Evolutionary conservation across 2,113 vertebrate species (phyloP), one percentile per base, ranked within the genome.

Genomic region (Ahaetulla prasina): DNA sequence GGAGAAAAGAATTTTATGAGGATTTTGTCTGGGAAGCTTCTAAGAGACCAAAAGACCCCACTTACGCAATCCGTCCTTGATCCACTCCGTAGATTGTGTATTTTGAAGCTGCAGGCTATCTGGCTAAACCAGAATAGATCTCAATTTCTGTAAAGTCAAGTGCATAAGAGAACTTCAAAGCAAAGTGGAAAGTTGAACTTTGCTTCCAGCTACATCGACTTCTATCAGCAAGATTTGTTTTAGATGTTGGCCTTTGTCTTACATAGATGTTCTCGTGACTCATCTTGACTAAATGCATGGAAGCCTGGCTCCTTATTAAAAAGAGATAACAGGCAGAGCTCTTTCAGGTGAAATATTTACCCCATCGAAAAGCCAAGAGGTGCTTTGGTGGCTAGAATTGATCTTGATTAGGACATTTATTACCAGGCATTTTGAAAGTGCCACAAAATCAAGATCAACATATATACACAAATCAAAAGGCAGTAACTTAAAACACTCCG

Each of bases 1-100:
- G 53, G 91, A 89, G 43, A 74, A 92, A 92, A 89, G 52, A 55
- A 85, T 92, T 92, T 92, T 85, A 92, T 60, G 88, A 92, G 68
- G 30, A 57, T 57, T 35, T 43, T 93, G 90, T 55, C 90, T 85
- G 35, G 43, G 30, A 43, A 91, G 92, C 85, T 91, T 93, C 53
- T 55, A 87, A 63, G 89, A 49, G 60, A 27, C 86, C 63, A 39
- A 16, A 11, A 87, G 55, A 43, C 84, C 55, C 23, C 10, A n/a
- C 35, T 93, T 91, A 88, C 1, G 30, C 86, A 91, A 88, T 57
- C 68, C 39, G n/a, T 89, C 68, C 18, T 39, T 88, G 60, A 80
- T 90, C 86, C 27, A 18, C 49, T 49, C 43, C 85, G 18, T 52
- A 88, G 52, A 90, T 74, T 43, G 20, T 47, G 85, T 49, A 50